These are phyloP conservation scores for Myotis davidii DNA, from an alignment of 2,113 vertebrate species.

Conservation along the genomic window DNA sequence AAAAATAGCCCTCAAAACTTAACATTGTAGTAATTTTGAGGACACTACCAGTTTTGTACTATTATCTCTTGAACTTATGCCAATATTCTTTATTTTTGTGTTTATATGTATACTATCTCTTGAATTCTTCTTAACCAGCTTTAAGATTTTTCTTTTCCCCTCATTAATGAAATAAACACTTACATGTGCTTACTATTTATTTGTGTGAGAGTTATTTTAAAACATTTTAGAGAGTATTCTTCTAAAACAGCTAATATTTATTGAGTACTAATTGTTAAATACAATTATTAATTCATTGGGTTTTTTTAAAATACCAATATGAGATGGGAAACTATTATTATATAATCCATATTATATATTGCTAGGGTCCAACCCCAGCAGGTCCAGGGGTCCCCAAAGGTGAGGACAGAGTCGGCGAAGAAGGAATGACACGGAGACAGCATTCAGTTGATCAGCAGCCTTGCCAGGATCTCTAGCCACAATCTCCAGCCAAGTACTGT, in stretches of 20 bases:
- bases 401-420: too few species aligned
- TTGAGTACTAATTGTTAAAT: neutral
- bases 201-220: neutral
- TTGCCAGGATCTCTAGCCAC: too few species aligned
- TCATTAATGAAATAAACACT: neutral
- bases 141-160: neutral
- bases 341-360: too few species aligned
- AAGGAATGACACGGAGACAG: too few species aligned
- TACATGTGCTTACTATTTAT: neutral
- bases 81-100: neutral
- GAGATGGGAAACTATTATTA: neutral
- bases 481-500: too few species aligned
- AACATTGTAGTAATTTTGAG: neutral
- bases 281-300: neutral
- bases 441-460: too few species aligned
- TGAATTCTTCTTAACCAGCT: neutral
- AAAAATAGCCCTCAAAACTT: neutral
- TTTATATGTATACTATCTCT: neutral
- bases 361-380: too few species aligned
- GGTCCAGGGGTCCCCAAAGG: too few species aligned
- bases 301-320: slow-evolving; percentile 42
- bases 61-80: neutral
- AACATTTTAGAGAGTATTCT: neutral
- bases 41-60: neutral
- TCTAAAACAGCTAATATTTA: neutral